Evolutionary conservation across 2,888 invertebrate genomes (phyloP), one percentile per base, ranked within the genome.

Genomic region (Hemistola chrysoprasaria): DNA sequence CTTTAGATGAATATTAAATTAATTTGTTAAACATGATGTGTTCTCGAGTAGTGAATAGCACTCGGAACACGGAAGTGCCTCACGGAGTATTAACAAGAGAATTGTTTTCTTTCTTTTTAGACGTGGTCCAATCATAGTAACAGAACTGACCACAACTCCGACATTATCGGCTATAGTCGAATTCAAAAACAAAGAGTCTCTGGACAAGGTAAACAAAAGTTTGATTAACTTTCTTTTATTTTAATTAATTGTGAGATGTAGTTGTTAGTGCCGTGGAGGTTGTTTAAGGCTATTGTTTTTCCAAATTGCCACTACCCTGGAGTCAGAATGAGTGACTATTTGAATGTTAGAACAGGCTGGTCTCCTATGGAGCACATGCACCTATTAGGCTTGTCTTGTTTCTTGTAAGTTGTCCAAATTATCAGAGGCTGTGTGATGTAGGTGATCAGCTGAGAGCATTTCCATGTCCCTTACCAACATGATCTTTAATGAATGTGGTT

Each of bases 81-180:
- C 69, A 67, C 72, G 78, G 78, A 83, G 76, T 78, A 86, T 86
- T 88, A 88, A 88, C 71, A 61, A 78, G 73, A 75, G 76, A 76
- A 70, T 77, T 82, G 16, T 84, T 74, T 86, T 85, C 78, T 87
- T 87, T 85, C 77, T 87, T 88, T 88, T 82, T 88, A 88, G 88
- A 88, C 88, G 88, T 88, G 88, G 88, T 87, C 88, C 88, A 82
- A 87, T 88, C 85, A 84, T 88, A 83, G 88, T 88, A 71, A 87
- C 87, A 73, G 88, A 88, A 87, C 84, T 83, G 88, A 88, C 89
- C 86, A 87, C 86, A 76, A 87, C 88, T 79, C 88, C 88, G 73
- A 86, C 87, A 85, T 84, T 88, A 86, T 87, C 88, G 83, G 88
- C 88, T 77, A 87, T 88, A 75, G 85, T 88, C 82, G 88, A 87